phyloP scores from a whole-genome alignment of 2,113 vertebrate species.

The Nycticryphes semicollaris region DNA sequence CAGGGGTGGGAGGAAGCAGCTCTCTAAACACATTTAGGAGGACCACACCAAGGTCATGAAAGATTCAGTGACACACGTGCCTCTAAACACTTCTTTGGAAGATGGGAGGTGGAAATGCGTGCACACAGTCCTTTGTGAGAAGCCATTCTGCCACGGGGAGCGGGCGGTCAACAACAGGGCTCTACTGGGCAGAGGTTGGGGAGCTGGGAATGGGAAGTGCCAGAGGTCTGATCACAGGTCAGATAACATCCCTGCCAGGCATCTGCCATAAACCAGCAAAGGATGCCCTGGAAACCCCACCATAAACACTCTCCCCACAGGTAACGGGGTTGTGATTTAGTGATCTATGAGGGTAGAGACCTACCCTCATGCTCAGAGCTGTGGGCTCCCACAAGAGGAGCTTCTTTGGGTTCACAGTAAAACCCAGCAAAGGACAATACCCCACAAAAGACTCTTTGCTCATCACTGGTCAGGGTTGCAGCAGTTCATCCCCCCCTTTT shows the following conservation, averaged over 20 bases:
- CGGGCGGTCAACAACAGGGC: accelerated
- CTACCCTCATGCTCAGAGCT: not conserved
- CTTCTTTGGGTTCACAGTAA: not conserved
- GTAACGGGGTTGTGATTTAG: accelerated
- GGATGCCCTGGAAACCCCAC: not conserved
- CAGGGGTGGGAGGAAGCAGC: not conserved
- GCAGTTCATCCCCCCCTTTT: not conserved
- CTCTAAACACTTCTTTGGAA: not conserved
- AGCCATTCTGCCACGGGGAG: accelerated
- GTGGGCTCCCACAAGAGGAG: not conserved
- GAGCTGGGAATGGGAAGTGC: not conserved
- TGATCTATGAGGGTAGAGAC: not conserved
- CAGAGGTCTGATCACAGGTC: too few species aligned
- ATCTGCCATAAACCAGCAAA: accelerated
- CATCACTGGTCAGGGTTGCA: not conserved
- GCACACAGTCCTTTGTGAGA: accelerated
- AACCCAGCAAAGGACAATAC: not conserved
- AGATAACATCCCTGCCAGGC: not conserved
- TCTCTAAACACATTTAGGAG: not conserved
- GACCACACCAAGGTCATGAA: accelerated
- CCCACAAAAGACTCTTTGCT: not conserved
- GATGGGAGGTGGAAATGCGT: not conserved
- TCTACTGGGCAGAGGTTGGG: not conserved
- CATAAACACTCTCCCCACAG: not conserved
- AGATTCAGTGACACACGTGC: accelerated